Evolutionary conservation across 2,113 vertebrate species (phyloP).

Genomic region (Dunckerocampus dactyliophorus): DNA sequence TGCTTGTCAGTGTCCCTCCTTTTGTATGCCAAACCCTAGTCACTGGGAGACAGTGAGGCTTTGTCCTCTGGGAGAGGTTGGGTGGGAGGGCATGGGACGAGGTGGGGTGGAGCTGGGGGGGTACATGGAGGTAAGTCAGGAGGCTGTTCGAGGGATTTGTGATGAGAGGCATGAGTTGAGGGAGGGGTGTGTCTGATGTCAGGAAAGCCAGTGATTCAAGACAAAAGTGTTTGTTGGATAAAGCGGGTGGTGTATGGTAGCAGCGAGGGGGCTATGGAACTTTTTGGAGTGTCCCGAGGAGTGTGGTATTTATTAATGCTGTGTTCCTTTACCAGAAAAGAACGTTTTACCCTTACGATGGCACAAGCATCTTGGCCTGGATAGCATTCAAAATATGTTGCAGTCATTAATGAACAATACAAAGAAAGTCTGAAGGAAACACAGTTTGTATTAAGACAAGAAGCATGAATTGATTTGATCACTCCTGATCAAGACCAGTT

Average conservation of each 20-base stretch:
- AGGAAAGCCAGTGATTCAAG: slow-evolving; percentile 28
- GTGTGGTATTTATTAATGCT: background rate
- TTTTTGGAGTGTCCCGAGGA: slow-evolving; percentile 13
- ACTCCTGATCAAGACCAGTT: too few relatives aligned
- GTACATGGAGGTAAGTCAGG: slow-evolving; percentile 30
- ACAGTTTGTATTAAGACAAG: background rate
- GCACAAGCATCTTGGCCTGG: background rate
- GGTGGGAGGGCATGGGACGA: slow-evolving; percentile 30
- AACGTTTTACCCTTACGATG: too few relatives aligned
- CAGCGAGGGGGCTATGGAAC: slow-evolving; percentile 43
- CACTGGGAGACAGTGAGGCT: slow-evolving; percentile 54
- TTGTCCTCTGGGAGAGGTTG: slow-evolving; percentile 55
- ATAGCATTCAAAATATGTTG: background rate
- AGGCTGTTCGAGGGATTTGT: slow-evolving; percentile 3
- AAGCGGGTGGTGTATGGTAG: slow-evolving; percentile 16
- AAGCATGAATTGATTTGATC: too few relatives aligned
- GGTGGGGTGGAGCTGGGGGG: slow-evolving; percentile 23
- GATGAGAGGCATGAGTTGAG: slow-evolving; percentile 9
- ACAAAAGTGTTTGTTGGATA: slow-evolving; percentile 17
- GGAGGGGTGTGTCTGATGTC: slow-evolving; percentile 43
- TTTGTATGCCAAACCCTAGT: slow-evolving; percentile 44
- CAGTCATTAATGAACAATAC: background rate
- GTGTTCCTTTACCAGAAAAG: background rate
- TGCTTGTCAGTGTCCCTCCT: slow-evolving; percentile 36
- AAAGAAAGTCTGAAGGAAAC: background rate